Evolutionary conservation across 1,140 invertebrate species (phyloP).

Genomic region (Drosophila mayri): DNA sequence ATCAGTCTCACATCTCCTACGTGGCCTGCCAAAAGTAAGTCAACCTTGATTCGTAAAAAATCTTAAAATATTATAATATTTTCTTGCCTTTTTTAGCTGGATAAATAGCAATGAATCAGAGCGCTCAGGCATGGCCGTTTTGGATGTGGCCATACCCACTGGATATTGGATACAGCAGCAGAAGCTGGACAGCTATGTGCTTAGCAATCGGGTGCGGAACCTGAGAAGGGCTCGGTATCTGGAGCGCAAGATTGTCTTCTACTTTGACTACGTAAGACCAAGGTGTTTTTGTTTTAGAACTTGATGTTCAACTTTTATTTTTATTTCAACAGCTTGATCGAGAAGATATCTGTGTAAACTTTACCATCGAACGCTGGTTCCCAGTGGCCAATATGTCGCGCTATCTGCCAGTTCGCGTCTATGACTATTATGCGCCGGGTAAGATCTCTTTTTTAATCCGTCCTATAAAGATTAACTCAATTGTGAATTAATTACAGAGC

Average conservation of each 20-base stretch:
- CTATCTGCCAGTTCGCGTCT: slow-evolving; percentile 95
- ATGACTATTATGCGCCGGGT: slow-evolving; percentile 99
- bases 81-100: slow-evolving; percentile 87
- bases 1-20: slow-evolving; percentile 96
- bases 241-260: slow-evolving; percentile 94
- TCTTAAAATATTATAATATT: not conserved
- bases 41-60: not conserved
- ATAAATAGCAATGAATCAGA: slow-evolving; percentile 90
- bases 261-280: slow-evolving; percentile 95
- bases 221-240: slow-evolving; percentile 93
- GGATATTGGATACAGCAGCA: slow-evolving; percentile 97
- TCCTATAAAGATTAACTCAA: not conserved
- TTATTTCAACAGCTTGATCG: slow-evolving; percentile 88
- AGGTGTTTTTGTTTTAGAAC: too few relatives aligned
- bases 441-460: slow-evolving; percentile 47
- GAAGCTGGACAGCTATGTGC: slow-evolving; percentile 93
- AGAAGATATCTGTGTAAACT: slow-evolving; percentile 94
- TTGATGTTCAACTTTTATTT: too few relatives aligned
- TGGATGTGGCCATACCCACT: slow-evolving; percentile 96
- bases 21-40: slow-evolving; percentile 92
- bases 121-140: slow-evolving; percentile 95
- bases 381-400: slow-evolving; percentile 98
- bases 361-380: slow-evolving; percentile 96
- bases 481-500: slow-evolving; percentile 88
- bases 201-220: slow-evolving; percentile 90